Conservation (phyloP, 2,888 invertebrate genomes). For the Homarus gammarus region DNA sequence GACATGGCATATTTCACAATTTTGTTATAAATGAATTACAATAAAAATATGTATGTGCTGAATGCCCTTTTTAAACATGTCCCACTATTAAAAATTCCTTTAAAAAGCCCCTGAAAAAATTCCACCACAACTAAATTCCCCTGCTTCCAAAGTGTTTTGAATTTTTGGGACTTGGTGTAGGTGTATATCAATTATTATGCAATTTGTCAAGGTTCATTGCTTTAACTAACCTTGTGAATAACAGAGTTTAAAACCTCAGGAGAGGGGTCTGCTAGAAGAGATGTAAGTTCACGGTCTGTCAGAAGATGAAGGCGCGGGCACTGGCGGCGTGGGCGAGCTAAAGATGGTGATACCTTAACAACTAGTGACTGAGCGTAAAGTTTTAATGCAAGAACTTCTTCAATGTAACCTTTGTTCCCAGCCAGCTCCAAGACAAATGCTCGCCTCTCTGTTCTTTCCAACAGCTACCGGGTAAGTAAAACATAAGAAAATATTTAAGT, state of each 20-base stretch:
- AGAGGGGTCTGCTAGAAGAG: slow-evolving; percentile 53
- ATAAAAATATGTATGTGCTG: too few relatives aligned
- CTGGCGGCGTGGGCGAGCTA: slow-evolving; percentile 34
- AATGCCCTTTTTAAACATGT: too few relatives aligned
- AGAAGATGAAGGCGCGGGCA: slow-evolving; percentile 68
- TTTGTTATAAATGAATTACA: too few relatives aligned
- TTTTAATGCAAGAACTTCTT: slow-evolving; percentile 40
- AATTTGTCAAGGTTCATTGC: too few relatives aligned
- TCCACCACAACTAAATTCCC: too few relatives aligned
- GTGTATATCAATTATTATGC: too few relatives aligned
- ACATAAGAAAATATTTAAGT: not conserved
- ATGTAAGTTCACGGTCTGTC: slow-evolving; percentile 53
- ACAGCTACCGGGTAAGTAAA: too few relatives aligned
- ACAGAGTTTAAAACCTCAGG: slow-evolving; percentile 47
- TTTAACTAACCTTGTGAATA: slow-evolving; percentile 40
- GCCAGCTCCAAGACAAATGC: slow-evolving; percentile 66
- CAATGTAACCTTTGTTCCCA: slow-evolving; percentile 43
- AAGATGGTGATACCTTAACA: not conserved
- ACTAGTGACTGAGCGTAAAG: slow-evolving; percentile 26
- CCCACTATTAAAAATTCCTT: too few relatives aligned
- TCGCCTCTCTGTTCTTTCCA: slow-evolving; percentile 64
- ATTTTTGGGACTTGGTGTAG: too few relatives aligned
- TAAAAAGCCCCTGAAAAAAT: too few relatives aligned
- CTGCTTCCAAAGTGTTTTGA: too few relatives aligned
- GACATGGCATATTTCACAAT: too few relatives aligned